A percentile compares a stretch with the other conserved stretches of the same genome.
Conservation (phyloP, 2,113 vertebrate species). For the Paradoxurus hermaphroditus region DNA sequence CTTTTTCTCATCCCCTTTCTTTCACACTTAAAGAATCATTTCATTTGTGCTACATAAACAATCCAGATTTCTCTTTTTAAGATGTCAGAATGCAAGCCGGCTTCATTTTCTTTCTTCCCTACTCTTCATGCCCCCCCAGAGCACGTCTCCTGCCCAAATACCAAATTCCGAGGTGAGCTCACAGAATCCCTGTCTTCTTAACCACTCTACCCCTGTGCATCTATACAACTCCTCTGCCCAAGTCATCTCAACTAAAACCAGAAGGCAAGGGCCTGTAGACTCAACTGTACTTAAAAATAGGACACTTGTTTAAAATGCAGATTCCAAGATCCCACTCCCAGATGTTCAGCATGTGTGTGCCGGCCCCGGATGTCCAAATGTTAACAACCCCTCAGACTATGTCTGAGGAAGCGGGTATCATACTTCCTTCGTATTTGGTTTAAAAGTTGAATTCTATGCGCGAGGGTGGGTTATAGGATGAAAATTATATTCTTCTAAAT, state of each 20-base stretch:
- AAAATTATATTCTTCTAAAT: background rate
- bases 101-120: background rate
- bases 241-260: background rate
- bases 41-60: background rate
- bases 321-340: background rate
- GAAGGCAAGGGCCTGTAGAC: background rate
- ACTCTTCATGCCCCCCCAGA: rapidly evolving
- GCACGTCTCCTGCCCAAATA: background rate
- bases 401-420: background rate
- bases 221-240: background rate
- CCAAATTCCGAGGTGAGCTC: rapidly evolving
- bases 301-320: background rate
- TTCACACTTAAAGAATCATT: background rate
- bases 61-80: background rate
- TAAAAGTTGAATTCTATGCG: background rate
- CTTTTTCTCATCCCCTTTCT: background rate
- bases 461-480: background rate
- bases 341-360: background rate
- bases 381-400: too few species aligned
- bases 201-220: rapidly evolving
- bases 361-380: too few species aligned
- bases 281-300: background rate
- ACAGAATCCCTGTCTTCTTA: rapidly evolving
- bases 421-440: background rate
- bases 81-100: background rate